Evolutionary conservation across 2,113 vertebrate species (phyloP).

Genomic region (Apteryx owenii): DNA sequence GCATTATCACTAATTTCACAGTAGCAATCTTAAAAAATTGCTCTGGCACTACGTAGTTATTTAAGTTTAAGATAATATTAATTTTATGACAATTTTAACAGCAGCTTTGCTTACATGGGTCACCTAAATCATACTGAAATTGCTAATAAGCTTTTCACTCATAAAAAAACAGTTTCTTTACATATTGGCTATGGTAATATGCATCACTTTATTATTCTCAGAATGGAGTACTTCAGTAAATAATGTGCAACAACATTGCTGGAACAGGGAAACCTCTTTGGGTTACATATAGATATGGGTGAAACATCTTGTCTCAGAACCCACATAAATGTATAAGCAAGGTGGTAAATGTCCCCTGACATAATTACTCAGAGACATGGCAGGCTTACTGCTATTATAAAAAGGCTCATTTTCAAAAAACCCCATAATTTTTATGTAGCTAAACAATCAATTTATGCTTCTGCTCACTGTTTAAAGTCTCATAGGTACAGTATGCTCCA

Average conservation of each 20-base stretch:
- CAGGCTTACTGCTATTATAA: neutral
- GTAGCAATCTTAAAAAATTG: neutral
- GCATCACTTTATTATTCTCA: neutral
- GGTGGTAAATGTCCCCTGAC: neutral
- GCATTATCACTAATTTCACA: neutral
- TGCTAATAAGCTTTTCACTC: neutral
- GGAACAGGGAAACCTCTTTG: neutral
- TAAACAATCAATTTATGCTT: conserved; percentile 1
- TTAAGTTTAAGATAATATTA: neutral
- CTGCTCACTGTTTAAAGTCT: neutral
- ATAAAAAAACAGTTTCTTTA: neutral
- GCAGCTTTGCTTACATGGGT: neutral
- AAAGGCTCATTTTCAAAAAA: neutral
- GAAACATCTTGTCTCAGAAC: neutral
- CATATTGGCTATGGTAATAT: neutral
- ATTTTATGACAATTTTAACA: neutral
- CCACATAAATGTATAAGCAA: neutral
- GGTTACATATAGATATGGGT: neutral
- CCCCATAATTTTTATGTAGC: neutral
- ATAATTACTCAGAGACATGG: neutral
- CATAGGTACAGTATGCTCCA: neutral
- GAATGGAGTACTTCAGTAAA: neutral
- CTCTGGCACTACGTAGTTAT: neutral
- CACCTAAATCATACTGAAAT: neutral
- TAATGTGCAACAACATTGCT: neutral